Percentiles rank a stretch among this genome's conserved stretches.
Conservation (phyloP, 37 sponge, comb jelly and placozoan genomes). For the Axinella damicornis region DNA sequence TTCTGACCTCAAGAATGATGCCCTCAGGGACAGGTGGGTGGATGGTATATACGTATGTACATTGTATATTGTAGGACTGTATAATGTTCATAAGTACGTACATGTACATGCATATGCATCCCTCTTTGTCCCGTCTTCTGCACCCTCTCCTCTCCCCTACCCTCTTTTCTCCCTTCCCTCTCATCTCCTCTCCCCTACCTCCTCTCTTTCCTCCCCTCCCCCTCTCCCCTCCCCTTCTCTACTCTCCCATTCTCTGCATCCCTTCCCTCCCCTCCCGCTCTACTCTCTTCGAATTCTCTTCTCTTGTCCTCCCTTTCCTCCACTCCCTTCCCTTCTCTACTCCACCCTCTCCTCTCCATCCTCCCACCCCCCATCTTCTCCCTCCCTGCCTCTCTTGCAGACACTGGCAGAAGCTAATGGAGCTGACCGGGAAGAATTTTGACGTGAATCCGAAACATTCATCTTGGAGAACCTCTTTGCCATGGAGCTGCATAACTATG, state of each 20-base stretch:
- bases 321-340: too few species aligned
- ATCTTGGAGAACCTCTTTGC: slow-evolving; percentile 98
- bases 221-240: not conserved
- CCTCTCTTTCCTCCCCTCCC: too few species aligned
- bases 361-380: not conserved
- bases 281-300: not conserved
- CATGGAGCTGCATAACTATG: slow-evolving; percentile 98
- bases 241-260: not conserved
- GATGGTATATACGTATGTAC: too few species aligned
- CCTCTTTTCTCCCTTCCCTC: too few species aligned
- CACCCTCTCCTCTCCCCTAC: too few species aligned
- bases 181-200: too few species aligned
- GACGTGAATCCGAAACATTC: slow-evolving; percentile 99
- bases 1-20: slow-evolving; percentile 98
- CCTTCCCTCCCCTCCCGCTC: not conserved
- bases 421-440: slow-evolving; percentile 95
- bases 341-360: too few species aligned
- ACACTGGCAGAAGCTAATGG: slow-evolving; percentile 99
- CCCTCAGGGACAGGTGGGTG: slow-evolving; percentile 87
- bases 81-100: too few species aligned
- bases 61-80: too few species aligned
- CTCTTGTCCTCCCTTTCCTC: too few species aligned
- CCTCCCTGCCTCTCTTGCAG: slow-evolving; percentile 10
- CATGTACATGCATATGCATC: too few species aligned
- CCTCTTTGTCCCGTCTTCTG: too few species aligned